Conservation (phyloP, 1,140 invertebrate species). For the Mizuhopecten yessoensis region DNA sequence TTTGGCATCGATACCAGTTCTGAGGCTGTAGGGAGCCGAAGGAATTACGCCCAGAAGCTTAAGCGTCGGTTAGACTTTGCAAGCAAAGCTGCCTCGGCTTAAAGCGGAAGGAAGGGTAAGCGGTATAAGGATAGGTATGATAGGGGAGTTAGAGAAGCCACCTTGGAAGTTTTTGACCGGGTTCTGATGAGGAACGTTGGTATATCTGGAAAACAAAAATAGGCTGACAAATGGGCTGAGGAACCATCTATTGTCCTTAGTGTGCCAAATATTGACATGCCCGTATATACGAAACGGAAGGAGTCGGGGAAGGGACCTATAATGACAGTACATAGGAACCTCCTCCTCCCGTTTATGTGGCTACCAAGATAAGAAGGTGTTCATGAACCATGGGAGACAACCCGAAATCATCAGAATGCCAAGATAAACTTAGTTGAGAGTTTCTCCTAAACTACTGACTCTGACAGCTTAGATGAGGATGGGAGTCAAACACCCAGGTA, state of each 20-base stretch:
- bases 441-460: too few relatives aligned
- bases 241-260: slow-evolving; percentile 46
- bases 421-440: too few relatives aligned
- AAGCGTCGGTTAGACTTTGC: not conserved
- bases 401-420: too few relatives aligned
- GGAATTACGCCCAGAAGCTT: slow-evolving; percentile 11
- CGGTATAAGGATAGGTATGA: not conserved
- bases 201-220: slow-evolving; percentile 50
- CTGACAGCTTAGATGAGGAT: too few relatives aligned
- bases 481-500: too few relatives aligned
- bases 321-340: too few relatives aligned
- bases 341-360: too few relatives aligned
- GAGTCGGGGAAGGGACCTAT: too few relatives aligned
- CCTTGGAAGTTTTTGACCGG: slow-evolving; percentile 19
- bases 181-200: slow-evolving; percentile 53
- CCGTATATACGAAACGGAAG: not conserved
- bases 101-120: too few relatives aligned
- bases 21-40: not conserved
- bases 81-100: not conserved
- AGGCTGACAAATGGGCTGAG: slow-evolving; percentile 45
- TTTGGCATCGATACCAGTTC: too few relatives aligned
- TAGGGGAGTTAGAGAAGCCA: slow-evolving; percentile 41
- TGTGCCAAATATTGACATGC: slow-evolving; percentile 49
- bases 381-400: too few relatives aligned
- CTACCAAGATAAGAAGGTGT: too few relatives aligned